Percentiles rank a stretch among this genome's conserved stretches.
Conservation (phyloP, 2,797 vertebrate species). For the Clarias fuscus region DNA sequence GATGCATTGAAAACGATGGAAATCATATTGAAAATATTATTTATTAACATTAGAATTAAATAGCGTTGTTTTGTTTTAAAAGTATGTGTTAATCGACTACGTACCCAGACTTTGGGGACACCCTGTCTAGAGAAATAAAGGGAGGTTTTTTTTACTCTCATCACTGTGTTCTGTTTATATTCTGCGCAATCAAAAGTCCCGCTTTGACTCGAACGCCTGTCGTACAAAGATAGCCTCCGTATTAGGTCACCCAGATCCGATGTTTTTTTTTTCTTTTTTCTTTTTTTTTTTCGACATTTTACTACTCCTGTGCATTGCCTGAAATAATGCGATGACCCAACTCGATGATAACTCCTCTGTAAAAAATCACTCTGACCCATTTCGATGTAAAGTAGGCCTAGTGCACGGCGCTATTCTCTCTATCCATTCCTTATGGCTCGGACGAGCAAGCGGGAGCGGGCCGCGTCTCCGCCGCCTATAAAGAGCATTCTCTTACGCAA, state of each 20-base stretch:
- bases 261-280: slow-evolving; percentile 46
- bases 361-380: slow-evolving; percentile 76
- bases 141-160: too few species aligned
- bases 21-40: too few species aligned
- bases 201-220: not conserved
- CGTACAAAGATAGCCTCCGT: slow-evolving; percentile 72
- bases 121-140: too few species aligned
- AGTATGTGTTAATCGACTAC: too few species aligned
- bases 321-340: slow-evolving; percentile 80
- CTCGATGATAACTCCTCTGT: slow-evolving; percentile 69
- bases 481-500: slow-evolving; percentile 56
- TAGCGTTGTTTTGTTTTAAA: too few species aligned
- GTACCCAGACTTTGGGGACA: too few species aligned
- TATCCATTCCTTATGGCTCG: slow-evolving; percentile 65
- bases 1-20: too few species aligned
- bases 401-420: slow-evolving; percentile 71
- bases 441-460: slow-evolving; percentile 56
- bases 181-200: not conserved
- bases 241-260: slow-evolving; percentile 78
- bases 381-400: slow-evolving; percentile 74
- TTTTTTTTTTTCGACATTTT: slow-evolving; percentile 70
- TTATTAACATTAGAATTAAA: too few species aligned
- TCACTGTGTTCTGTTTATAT: too few species aligned
- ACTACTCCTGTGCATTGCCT: slow-evolving; percentile 68
- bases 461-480: slow-evolving; percentile 41